Conservation (phyloP, 2,797 vertebrate species). For the Notolepis coatsorum region DNA sequence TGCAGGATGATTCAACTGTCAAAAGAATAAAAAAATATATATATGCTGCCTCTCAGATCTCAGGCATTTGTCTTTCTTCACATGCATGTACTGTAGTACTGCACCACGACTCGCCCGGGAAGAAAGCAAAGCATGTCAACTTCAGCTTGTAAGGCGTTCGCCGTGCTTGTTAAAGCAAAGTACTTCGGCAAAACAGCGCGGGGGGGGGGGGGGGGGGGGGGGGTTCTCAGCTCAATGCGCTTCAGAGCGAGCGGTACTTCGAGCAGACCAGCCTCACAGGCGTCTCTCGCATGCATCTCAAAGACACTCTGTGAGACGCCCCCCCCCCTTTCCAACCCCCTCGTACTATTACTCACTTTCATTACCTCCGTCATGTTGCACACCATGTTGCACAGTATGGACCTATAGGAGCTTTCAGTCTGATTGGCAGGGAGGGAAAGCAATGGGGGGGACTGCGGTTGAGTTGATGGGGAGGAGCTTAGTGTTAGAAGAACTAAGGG, state of each 20-base stretch:
- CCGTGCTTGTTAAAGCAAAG: slow-evolving; percentile 5
- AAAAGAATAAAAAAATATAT: neutral
- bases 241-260: neutral
- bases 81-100: neutral
- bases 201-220: too few species aligned
- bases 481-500: too few species aligned
- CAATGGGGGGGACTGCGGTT: neutral
- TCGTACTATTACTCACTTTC: slow-evolving; percentile 4
- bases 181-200: slow-evolving; percentile 8
- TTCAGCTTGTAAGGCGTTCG: neutral
- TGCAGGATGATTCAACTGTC: neutral
- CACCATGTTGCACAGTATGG: slow-evolving; percentile 1
- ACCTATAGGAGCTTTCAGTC: slow-evolving; percentile 18
- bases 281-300: slow-evolving; percentile 17
- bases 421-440: slow-evolving; percentile 11
- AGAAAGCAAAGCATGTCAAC: neutral
- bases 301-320: neutral
- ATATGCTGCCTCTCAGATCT: neutral
- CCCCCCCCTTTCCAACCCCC: neutral
- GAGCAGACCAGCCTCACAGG: neutral
- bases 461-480: too few species aligned
- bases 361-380: slow-evolving; percentile 11
- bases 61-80: neutral
- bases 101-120: neutral
- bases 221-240: slow-evolving; percentile 3